phyloP scores from a whole-genome alignment of 2,113 vertebrate species.

The Protobothrops flavoviridis region DNA sequence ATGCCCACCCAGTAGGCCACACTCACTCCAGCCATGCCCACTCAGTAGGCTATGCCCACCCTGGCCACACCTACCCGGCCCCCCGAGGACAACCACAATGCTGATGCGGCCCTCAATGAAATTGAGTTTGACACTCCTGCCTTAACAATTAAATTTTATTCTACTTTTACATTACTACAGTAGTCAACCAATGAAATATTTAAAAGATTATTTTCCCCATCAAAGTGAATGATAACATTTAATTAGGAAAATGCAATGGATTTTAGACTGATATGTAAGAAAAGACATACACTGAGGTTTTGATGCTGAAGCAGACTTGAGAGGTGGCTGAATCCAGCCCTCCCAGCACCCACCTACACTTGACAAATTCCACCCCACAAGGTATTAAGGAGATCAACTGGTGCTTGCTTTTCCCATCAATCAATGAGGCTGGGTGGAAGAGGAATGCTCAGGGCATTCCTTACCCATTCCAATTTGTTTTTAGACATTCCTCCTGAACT shows the following conservation, averaged over 20 bases:
- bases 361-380: neutral
- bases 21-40: too few relatives aligned
- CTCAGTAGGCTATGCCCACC: too few relatives aligned
- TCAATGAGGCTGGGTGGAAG: neutral
- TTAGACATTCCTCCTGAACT: neutral
- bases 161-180: neutral
- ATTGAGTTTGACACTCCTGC: too few relatives aligned
- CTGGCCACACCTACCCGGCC: too few relatives aligned
- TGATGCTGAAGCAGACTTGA: neutral
- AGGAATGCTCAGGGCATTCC: neutral
- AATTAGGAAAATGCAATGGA: neutral
- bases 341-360: neutral
- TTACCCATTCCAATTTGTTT: neutral
- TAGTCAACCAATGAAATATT: neutral
- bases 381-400: neutral
- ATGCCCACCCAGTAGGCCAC: too few relatives aligned
- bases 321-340: neutral
- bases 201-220: neutral
- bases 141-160: neutral
- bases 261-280: neutral
- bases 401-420: neutral
- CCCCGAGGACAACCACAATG: too few relatives aligned
- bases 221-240: neutral
- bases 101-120: too few relatives aligned
- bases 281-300: neutral